Conservation (phyloP, 1,140 invertebrate genomes). For the Cyphomyrmex costatus region DNA sequence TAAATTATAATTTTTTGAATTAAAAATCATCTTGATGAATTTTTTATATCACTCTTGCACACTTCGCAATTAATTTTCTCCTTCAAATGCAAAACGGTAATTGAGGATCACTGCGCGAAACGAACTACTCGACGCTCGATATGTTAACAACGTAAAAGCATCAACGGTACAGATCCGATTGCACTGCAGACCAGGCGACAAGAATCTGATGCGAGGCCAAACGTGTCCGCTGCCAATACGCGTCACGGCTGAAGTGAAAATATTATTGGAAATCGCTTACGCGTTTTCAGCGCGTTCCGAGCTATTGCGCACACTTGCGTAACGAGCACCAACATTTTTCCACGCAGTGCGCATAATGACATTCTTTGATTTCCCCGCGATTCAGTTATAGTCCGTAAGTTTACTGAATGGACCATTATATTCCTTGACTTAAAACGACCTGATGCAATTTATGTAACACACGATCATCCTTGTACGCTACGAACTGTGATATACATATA, state of each 20-base stretch:
- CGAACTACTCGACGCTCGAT: background rate
- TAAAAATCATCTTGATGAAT: background rate
- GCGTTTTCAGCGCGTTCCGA: conserved; percentile 44
- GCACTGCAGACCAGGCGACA: conserved; percentile 31
- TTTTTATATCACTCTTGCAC: background rate
- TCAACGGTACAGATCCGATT: conserved; percentile 53
- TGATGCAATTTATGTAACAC: conserved; percentile 17
- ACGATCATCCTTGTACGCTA: background rate
- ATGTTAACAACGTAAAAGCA: conserved; percentile 56
- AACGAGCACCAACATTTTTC: conserved; percentile 17
- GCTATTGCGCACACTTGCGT: conserved; percentile 30
- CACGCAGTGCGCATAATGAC: conserved; percentile 34
- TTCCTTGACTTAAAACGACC: conserved; percentile 20
- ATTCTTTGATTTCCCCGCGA: conserved; percentile 55
- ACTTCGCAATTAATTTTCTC: background rate
- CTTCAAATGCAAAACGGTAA: conserved; percentile 8
- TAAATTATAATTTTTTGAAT: background rate
- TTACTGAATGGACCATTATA: conserved; percentile 45
- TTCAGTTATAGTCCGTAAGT: background rate
- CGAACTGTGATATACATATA: background rate
- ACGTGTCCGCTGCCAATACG: conserved; percentile 60
- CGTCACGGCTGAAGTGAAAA: conserved; percentile 56
- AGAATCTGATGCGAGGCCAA: conserved; percentile 57
- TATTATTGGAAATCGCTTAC: conserved; percentile 64
- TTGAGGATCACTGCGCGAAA: background rate